Percentiles rank a stretch among this genome's conserved stretches.
phyloP scores from a whole-genome alignment of 2,888 invertebrate genomes.

The Pammene fasciana region DNA sequence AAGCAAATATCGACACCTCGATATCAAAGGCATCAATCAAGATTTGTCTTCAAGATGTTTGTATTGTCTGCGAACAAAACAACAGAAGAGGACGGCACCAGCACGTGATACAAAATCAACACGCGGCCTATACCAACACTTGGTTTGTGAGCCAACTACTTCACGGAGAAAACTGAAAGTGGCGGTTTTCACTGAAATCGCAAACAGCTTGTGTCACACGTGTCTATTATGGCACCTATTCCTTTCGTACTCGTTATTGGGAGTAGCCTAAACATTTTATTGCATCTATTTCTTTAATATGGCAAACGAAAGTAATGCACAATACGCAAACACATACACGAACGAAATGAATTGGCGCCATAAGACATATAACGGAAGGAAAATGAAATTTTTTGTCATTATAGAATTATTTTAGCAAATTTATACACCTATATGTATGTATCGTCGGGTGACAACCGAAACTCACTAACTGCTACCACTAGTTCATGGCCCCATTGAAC shows the following conservation, averaged over 20 bases:
- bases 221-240: neutral
- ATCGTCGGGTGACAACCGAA: too few relatives aligned
- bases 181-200: slow-evolving; percentile 35
- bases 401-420: too few relatives aligned
- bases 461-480: too few relatives aligned
- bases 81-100: slow-evolving; percentile 24
- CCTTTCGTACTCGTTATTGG: neutral
- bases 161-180: slow-evolving; percentile 45
- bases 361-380: too few relatives aligned
- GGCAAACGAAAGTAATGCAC: too few relatives aligned
- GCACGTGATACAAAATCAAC: slow-evolving; percentile 34
- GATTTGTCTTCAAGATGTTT: slow-evolving; percentile 27
- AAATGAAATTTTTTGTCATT: too few relatives aligned
- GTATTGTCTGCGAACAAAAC: slow-evolving; percentile 30
- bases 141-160: slow-evolving; percentile 40
- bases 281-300: too few relatives aligned
- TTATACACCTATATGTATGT: too few relatives aligned
- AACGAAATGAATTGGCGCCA: too few relatives aligned
- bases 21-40: slow-evolving; percentile 16
- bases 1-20: slow-evolving; percentile 12
- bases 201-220: slow-evolving; percentile 18
- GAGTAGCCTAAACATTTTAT: neutral
- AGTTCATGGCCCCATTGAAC: too few relatives aligned
- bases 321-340: too few relatives aligned
- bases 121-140: slow-evolving; percentile 37